Conservation (phyloP, 2,888 invertebrate species). For the Bedellia somnulentella region DNA sequence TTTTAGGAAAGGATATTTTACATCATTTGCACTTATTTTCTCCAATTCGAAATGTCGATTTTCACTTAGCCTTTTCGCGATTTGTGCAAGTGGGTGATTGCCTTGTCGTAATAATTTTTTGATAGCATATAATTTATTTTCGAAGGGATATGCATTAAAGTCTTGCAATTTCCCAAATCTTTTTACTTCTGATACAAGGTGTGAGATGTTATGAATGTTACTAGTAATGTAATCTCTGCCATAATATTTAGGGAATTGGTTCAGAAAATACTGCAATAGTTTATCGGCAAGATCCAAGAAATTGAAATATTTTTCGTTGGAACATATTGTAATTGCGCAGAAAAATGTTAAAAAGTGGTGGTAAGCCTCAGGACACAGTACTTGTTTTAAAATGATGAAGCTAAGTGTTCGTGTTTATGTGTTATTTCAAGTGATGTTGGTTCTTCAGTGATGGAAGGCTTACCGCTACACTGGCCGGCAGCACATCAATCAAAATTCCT, state of each 20-base stretch:
- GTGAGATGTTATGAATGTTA: constrained; percentile 12
- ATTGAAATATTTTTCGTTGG: constrained; percentile 6
- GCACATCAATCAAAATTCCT: too few species aligned
- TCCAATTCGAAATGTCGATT: background rate
- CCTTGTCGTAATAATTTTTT: constrained; percentile 6
- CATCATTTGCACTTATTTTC: too few species aligned
- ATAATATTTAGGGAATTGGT: constrained; percentile 8
- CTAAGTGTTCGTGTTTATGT: too few species aligned
- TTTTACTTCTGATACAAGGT: constrained; percentile 9
- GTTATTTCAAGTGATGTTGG: too few species aligned
- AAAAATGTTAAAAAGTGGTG: constrained; percentile 9
- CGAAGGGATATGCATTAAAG: constrained; percentile 7
- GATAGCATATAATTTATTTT: constrained; percentile 5
- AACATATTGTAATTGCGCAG: constrained; percentile 12
- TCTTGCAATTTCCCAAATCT: constrained; percentile 8
- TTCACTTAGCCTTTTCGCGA: constrained; percentile 8
- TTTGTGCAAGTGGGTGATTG: constrained; percentile 8
- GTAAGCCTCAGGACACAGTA: constrained; percentile 6
- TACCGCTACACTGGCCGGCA: too few species aligned
- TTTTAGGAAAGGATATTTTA: too few species aligned
- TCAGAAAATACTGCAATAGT: constrained; percentile 10
- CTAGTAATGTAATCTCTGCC: constrained; percentile 11
- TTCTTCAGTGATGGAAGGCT: too few species aligned
- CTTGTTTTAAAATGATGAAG: constrained; percentile 10
- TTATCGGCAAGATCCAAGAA: constrained; percentile 9